Evolutionary conservation across 37 sponge, comb jelly and placozoan species (phyloP).

Genomic region (Cladorhizidae sp.): DNA sequence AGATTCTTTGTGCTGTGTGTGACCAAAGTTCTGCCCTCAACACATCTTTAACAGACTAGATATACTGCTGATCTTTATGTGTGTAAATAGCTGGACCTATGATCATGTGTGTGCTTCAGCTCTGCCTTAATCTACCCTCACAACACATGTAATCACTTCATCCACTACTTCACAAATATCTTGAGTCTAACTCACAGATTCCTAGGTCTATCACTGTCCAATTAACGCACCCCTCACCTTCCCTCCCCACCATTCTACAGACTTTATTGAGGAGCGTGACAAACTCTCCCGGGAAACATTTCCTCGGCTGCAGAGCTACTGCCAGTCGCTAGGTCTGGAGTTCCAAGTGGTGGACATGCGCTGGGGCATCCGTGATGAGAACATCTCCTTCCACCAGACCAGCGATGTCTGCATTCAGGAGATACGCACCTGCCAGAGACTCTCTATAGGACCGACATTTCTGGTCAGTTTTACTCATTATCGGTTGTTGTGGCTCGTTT

Average conservation of each 20-base stretch:
- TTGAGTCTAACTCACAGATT: no score
- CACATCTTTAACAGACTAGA: no score
- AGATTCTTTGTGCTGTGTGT: no score
- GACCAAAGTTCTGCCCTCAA: no score
- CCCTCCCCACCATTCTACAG: conserved; percentile 26
- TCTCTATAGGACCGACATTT: conserved; percentile 75
- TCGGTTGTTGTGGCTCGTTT: neutral
- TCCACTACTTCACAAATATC: no score
- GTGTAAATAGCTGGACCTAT: no score
- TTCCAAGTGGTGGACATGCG: conserved; percentile 79
- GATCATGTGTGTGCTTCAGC: no score
- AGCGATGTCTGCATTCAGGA: conserved; percentile 73
- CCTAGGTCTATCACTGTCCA: no score
- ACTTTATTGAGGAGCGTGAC: conserved; percentile 67
- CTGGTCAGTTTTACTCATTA: conserved; percentile 41
- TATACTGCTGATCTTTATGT: no score
- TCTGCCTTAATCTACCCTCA: no score
- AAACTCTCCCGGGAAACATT: conserved; percentile 39
- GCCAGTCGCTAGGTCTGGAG: conserved; percentile 57
- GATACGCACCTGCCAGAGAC: conserved; percentile 51
- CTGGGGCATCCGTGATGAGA: conserved; percentile 78
- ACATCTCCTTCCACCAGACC: conserved; percentile 57
- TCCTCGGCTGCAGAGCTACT: conserved; percentile 51
- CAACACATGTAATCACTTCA: no score
- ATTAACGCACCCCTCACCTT: neutral